Evolutionary conservation across 1,140 invertebrate genomes (phyloP), one percentile per base, ranked within the genome.

Genomic region (Pectinophora gossypiella): DNA sequence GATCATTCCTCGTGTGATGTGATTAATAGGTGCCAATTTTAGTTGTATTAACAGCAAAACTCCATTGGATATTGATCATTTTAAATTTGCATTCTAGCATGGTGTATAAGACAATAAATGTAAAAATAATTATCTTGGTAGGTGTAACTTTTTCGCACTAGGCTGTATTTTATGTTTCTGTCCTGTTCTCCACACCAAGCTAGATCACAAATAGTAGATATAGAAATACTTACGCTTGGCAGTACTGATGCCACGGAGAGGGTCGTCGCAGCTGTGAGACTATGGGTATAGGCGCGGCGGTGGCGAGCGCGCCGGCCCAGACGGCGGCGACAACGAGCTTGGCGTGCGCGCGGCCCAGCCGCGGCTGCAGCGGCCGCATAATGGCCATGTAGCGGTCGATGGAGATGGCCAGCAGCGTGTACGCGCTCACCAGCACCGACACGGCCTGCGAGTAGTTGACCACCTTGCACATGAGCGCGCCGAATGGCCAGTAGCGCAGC

Each of bases 341-440:
- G 0, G 93, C 93, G 45, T 93, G 73, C 7, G 77, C 89, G 69
- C 94, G 94, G 3, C 93, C 92, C 69, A 97, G 91, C 21, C 95
- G 89, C 1, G 95, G 95, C 61, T 91, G 88, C 19, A 98, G 82
- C 0, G 96, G 96, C 88, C 94, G 94, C 88, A 97, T 94, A 51
- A 98, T 97, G 12, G 95, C 95, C 68, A 95, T 91, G 67, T 96
- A 97, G 7, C 95, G 90, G 79, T 97, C 96, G 38, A 95, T 90
- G 48, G 94, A 95, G 68, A 97, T 95, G 1, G 94, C 95, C 1
- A 97, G 92, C 59, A 97, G 67, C 0, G 95, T 96, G 71, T 96
- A 96, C 1, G 95, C 94, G 70, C 93, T 95, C 12, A 96, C 94
- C 44, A 96, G 89, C 22, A 96, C 95, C 0, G 94, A 94, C 0